A percentile compares a stretch with the other conserved stretches of the same genome.
phyloP scores from a whole-genome alignment of 2,113 vertebrate species.

The Okapia johnstoni region DNA sequence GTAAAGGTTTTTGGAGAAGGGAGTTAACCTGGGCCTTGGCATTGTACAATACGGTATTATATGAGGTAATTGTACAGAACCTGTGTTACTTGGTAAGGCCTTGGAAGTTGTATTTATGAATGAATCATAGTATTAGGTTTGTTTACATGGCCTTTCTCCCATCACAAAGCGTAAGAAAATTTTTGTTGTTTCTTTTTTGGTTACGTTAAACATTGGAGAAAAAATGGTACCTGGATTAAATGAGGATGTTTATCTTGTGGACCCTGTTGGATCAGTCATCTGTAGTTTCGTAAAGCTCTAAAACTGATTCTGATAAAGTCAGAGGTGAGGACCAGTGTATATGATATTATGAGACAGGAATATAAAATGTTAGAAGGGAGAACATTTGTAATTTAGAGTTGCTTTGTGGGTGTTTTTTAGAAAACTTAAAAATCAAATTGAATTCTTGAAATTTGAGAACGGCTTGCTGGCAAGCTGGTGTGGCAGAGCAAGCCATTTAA shows the following conservation, averaged over 20 bases:
- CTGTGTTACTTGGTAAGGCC: slow-evolving; percentile 10
- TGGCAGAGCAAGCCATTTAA: background rate
- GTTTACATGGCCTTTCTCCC: slow-evolving; percentile 12
- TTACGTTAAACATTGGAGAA: slow-evolving; percentile 2
- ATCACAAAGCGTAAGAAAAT: slow-evolving; percentile 13
- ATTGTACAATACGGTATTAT: background rate
- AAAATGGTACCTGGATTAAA: background rate
- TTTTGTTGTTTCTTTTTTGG: slow-evolving; percentile 5
- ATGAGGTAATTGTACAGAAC: slow-evolving; percentile 47
- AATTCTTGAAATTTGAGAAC: slow-evolving; percentile 24
- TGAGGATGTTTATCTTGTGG: background rate
- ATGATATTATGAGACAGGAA: background rate
- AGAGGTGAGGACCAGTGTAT: background rate
- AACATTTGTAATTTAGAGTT: background rate
- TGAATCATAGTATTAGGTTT: slow-evolving; percentile 51
- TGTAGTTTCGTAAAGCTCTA: background rate
- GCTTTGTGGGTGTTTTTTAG: slow-evolving; percentile 16
- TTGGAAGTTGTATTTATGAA: slow-evolving; percentile 42
- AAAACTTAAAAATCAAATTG: slow-evolving; percentile 13
- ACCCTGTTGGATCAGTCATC: background rate
- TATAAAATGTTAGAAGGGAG: background rate
- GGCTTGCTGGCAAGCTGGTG: background rate
- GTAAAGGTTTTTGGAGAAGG: slow-evolving; percentile 7
- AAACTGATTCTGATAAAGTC: background rate
- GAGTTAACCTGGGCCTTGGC: background rate